Conservation (phyloP, 2,113 vertebrate species). For the Onychostoma macrolepis region DNA sequence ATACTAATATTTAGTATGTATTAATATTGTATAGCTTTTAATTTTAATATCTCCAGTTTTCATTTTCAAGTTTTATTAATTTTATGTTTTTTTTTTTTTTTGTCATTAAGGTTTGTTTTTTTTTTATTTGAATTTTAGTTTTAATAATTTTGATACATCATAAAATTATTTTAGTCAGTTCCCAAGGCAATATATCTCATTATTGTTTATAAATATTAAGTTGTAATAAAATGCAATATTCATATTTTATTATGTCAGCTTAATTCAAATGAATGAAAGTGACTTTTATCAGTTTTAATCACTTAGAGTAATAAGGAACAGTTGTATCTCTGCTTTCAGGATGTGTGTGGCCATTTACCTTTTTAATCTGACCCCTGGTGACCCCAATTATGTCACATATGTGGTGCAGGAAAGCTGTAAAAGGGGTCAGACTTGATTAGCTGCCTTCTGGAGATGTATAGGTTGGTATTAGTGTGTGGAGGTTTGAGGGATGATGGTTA, state of each 20-base stretch:
- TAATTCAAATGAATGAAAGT: neutral
- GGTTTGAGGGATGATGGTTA: neutral
- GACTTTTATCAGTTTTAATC: neutral
- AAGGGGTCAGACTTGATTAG: constrained; percentile 29
- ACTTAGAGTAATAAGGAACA: neutral
- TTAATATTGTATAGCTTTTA: no score
- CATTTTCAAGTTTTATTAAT: no score
- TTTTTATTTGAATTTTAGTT: neutral
- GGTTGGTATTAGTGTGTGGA: neutral
- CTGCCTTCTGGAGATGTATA: neutral
- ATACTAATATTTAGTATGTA: no score
- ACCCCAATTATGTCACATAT: constrained; percentile 15
- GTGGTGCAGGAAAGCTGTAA: neutral
- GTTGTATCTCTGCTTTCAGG: constrained; percentile 1
- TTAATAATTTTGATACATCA: neutral
- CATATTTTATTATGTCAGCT: neutral
- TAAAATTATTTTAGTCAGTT: neutral
- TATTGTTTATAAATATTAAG: neutral
- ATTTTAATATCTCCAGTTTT: no score
- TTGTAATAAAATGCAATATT: neutral
- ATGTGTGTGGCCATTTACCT: neutral
- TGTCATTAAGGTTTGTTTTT: neutral
- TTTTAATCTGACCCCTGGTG: constrained; percentile 25
- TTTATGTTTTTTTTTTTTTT: no score
- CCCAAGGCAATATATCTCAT: neutral